These are phyloP conservation scores for Agapostemon virescens DNA, from an alignment of 2,888 invertebrate species.

Conservation along the genomic window DNA sequence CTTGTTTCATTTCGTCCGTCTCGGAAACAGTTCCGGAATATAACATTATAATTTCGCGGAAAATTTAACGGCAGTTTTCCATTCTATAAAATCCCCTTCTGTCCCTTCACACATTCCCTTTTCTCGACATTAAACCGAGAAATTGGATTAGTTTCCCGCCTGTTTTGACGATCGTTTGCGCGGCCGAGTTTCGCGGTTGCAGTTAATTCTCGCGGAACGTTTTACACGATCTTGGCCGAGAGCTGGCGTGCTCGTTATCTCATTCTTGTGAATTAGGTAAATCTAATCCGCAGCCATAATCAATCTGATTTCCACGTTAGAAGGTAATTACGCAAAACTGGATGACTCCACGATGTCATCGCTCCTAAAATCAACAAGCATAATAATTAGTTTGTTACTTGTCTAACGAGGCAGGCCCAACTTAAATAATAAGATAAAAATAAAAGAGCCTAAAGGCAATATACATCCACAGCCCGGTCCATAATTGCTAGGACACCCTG, in stretches of 20 bases:
- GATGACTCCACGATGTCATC: not conserved
- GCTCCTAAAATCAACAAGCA: not conserved
- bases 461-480: no score
- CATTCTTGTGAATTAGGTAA: slow-evolving; percentile 39
- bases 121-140: not conserved
- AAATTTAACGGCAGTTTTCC: not conserved
- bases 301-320: slow-evolving; percentile 26
- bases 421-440: not conserved
- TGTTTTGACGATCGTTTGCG: slow-evolving; percentile 30
- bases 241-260: slow-evolving; percentile 16
- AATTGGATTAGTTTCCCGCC: slow-evolving; percentile 33
- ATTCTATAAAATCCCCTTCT: not conserved
- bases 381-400: not conserved
- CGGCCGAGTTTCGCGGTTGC: slow-evolving; percentile 26
- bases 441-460: not conserved
- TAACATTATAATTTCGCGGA: not conserved
- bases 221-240: slow-evolving; percentile 28
- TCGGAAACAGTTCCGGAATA: not conserved
- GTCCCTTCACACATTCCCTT: not conserved
- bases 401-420: not conserved
- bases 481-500: no score
- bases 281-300: slow-evolving; percentile 33
- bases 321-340: slow-evolving; percentile 17
- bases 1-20: not conserved
- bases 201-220: slow-evolving; percentile 30